Evolutionary conservation across 1,140 invertebrate genomes (phyloP).

Genomic region (Drosophila pandora): DNA sequence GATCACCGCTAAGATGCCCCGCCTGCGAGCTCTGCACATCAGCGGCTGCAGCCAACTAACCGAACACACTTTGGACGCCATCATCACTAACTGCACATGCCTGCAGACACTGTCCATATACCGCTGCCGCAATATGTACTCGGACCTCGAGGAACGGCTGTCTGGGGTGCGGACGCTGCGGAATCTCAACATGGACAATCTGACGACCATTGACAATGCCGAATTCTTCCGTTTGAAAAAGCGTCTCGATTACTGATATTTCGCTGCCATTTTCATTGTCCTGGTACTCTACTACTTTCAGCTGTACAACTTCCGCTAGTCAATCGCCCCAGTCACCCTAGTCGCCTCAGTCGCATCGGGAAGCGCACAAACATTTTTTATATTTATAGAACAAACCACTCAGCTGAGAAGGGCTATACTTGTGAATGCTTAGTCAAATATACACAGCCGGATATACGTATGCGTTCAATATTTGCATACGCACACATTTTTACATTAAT

Average conservation of each 20-base stretch:
- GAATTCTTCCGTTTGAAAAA: slow-evolving; percentile 78
- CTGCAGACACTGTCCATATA: slow-evolving; percentile 74
- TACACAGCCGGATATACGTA: slow-evolving; percentile 1
- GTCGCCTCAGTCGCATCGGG: not conserved
- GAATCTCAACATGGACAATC: slow-evolving; percentile 75
- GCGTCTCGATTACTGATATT: slow-evolving; percentile 83
- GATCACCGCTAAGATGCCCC: slow-evolving; percentile 85
- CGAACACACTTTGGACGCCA: slow-evolving; percentile 86
- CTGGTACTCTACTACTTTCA: slow-evolving; percentile 81
- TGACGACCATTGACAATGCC: slow-evolving; percentile 73
- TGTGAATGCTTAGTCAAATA: slow-evolving; percentile 38
- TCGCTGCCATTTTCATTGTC: slow-evolving; percentile 77
- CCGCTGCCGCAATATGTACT: slow-evolving; percentile 78
- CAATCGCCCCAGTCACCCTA: slow-evolving; percentile 17
- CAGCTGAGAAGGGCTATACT: slow-evolving; percentile 8
- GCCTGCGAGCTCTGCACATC: slow-evolving; percentile 87
- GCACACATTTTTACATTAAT: slow-evolving; percentile 13
- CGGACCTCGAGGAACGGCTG: slow-evolving; percentile 85
- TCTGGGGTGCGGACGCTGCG: slow-evolving; percentile 84
- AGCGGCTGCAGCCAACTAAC: slow-evolving; percentile 89
- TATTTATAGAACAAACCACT: slow-evolving; percentile 1
- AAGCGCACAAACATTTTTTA: slow-evolving; percentile 8
- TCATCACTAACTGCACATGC: slow-evolving; percentile 85
- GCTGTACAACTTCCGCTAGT: slow-evolving; percentile 79
- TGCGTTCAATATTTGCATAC: slow-evolving; percentile 6